These are phyloP conservation scores for Sebastiscus albofasciatus DNA, from an alignment of 2,797 vertebrate species.

Conservation along the genomic window DNA sequence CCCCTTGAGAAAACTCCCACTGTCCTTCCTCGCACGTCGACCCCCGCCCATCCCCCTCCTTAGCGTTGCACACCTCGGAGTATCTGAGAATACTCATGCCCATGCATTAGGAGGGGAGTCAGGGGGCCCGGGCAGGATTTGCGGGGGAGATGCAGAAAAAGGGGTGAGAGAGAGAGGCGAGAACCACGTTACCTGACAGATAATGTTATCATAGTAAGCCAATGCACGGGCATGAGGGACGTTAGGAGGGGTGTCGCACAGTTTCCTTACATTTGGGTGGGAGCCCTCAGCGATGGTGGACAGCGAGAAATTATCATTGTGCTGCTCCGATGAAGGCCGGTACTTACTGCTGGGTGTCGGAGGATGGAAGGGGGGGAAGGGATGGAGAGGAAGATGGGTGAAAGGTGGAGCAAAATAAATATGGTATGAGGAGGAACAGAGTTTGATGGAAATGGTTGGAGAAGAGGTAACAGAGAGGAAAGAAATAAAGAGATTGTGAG, in stretches of 20 bases:
- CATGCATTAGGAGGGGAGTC: slow-evolving; percentile 76
- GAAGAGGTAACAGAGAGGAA: background rate
- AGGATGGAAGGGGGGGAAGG: slow-evolving; percentile 5
- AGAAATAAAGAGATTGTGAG: background rate
- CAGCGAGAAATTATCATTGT: slow-evolving; percentile 99
- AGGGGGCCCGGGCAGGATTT: slow-evolving; percentile 56
- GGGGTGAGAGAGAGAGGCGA: slow-evolving; percentile 81
- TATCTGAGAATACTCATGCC: slow-evolving; percentile 65
- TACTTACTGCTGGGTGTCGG: slow-evolving; percentile 87
- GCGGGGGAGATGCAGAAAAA: slow-evolving; percentile 67
- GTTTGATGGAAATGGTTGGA: background rate
- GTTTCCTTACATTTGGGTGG: slow-evolving; percentile 98
- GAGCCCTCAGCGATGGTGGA: slow-evolving; percentile 99
- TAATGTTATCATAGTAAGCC: slow-evolving; percentile 94
- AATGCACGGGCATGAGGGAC: slow-evolving; percentile 91
- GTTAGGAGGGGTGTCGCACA: slow-evolving; percentile 86
- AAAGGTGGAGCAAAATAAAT: background rate
- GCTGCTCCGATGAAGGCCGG: slow-evolving; percentile 95
- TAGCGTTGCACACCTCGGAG: slow-evolving; percentile 46
- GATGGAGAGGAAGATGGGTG: background rate
- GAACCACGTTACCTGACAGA: slow-evolving; percentile 93
- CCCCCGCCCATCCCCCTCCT: slow-evolving; percentile 20
- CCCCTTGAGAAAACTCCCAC: slow-evolving; percentile 48
- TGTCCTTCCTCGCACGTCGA: slow-evolving; percentile 9
- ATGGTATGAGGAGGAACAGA: background rate